Evolutionary conservation across 2,888 invertebrate genomes (phyloP).

Genomic region (Andrena trimmerana): DNA sequence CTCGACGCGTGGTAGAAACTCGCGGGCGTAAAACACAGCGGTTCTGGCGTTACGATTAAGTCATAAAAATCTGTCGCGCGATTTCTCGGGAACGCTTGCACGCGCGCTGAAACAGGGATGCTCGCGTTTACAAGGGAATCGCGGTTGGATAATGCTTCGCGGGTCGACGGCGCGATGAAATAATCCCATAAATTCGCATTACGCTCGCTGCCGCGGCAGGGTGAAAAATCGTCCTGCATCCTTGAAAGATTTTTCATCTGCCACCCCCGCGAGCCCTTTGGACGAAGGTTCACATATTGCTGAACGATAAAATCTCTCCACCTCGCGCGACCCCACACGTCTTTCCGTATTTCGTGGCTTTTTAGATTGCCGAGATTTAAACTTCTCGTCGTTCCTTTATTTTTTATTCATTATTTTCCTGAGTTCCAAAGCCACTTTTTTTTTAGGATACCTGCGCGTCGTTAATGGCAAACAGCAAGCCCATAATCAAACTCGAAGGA

Average conservation of each 20-base stretch:
- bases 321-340: constrained; percentile 30
- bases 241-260: constrained; percentile 64
- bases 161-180: constrained; percentile 54
- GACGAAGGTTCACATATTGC: constrained; percentile 44
- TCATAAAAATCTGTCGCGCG: constrained; percentile 50
- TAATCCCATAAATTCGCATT: constrained; percentile 71
- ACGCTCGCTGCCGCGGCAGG: constrained; percentile 46
- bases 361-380: too few relatives aligned
- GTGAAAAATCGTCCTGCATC: constrained; percentile 70
- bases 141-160: constrained; percentile 44
- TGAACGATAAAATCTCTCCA: constrained; percentile 55
- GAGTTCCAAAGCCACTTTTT: too few relatives aligned
- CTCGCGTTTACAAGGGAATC: constrained; percentile 33
- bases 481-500: background rate
- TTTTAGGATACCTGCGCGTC: background rate
- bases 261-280: background rate
- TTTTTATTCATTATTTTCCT: too few relatives aligned
- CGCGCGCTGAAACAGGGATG: constrained; percentile 4
- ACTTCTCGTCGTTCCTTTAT: too few relatives aligned
- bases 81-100: constrained; percentile 9
- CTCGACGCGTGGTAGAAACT: background rate
- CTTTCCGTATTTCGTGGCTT: background rate
- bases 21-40: background rate
- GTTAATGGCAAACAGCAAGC: background rate
- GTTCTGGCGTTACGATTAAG: constrained; percentile 25